Percentiles rank a stretch among this genome's conserved stretches.
Conservation (phyloP, 2,888 invertebrate species). For the Ariolimax columbianus region DNA sequence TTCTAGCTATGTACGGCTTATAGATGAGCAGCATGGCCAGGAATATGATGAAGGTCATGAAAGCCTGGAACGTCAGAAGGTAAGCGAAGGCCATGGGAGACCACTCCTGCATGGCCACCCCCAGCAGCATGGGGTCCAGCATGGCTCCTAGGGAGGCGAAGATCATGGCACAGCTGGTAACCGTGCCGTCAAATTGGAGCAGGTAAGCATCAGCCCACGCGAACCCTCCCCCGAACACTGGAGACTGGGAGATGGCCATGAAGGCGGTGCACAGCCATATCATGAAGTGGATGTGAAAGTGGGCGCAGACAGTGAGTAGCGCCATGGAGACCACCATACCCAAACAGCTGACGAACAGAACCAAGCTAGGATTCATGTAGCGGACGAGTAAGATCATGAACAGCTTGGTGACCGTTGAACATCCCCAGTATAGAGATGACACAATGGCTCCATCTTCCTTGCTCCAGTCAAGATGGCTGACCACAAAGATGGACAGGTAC, state of each 20-base stretch:
- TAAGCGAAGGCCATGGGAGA: slow-evolving; percentile 43
- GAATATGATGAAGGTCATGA: slow-evolving; percentile 21
- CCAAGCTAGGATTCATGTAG: slow-evolving; percentile 10
- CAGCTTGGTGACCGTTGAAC: slow-evolving; percentile 33
- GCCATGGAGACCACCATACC: slow-evolving; percentile 30
- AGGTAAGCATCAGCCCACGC: slow-evolving; percentile 42
- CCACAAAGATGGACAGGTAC: slow-evolving; percentile 42
- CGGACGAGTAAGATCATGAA: slow-evolving; percentile 12
- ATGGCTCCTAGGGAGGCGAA: slow-evolving; percentile 40
- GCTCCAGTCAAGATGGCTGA: slow-evolving; percentile 37
- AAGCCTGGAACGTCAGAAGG: slow-evolving; percentile 3
- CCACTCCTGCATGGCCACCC: slow-evolving; percentile 31
- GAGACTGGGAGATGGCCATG: slow-evolving; percentile 31
- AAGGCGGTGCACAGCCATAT: slow-evolving; percentile 35
- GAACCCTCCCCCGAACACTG: slow-evolving; percentile 40
- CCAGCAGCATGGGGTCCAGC: slow-evolving; percentile 27
- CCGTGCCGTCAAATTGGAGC: slow-evolving; percentile 23
- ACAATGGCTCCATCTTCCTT: slow-evolving; percentile 31
- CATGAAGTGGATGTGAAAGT: slow-evolving; percentile 26
- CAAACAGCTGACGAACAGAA: background rate
- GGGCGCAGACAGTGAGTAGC: background rate
- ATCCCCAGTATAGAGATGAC: slow-evolving; percentile 38
- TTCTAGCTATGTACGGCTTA: slow-evolving; percentile 18
- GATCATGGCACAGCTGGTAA: slow-evolving; percentile 35
- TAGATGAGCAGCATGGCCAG: slow-evolving; percentile 3